Evolutionary conservation across 35 echinoderm and acorn worm species (phyloP).

Genomic region (Holothuria glaberrima): DNA sequence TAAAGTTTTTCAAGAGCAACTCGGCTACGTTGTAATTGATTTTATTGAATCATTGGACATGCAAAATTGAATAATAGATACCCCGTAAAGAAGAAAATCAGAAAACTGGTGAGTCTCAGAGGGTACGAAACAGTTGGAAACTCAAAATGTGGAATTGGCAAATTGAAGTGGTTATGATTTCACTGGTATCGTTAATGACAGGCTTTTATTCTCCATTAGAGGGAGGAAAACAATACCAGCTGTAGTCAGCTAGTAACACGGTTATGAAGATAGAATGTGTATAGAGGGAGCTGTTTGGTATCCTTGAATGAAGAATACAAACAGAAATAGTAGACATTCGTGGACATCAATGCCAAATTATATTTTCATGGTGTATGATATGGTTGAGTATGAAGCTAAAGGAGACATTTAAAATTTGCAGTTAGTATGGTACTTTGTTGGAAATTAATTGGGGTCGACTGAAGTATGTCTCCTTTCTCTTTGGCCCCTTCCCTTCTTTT

Average conservation of each 20-base stretch:
- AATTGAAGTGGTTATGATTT: constrained; percentile 28
- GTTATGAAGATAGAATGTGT: no score
- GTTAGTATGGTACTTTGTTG: no score
- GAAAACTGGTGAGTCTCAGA: constrained; percentile 1
- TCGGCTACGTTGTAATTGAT: constrained; percentile 29
- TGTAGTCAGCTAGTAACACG: not conserved
- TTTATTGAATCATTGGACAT: constrained; percentile 40
- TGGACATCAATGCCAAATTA: no score
- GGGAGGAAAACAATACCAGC: constrained; percentile 37
- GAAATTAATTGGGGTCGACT: no score
- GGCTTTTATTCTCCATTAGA: constrained; percentile 7
- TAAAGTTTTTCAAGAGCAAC: not conserved
- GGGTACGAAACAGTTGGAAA: constrained; percentile 7
- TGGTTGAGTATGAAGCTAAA: no score
- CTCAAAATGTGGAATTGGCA: constrained; percentile 21
- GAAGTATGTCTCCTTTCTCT: no score
- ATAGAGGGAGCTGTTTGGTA: no score
- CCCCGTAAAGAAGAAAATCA: constrained; percentile 42
- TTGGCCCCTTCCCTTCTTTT: no score
- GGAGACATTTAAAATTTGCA: no score
- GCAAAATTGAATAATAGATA: constrained; percentile 44
- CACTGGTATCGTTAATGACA: constrained; percentile 13
- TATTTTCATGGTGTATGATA: no score
- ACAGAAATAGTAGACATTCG: no score
- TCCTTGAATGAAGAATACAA: no score